These are phyloP conservation scores for Acanthosoma haemorrhoidale DNA, from an alignment of 2,888 invertebrate species.

Conservation along the genomic window DNA sequence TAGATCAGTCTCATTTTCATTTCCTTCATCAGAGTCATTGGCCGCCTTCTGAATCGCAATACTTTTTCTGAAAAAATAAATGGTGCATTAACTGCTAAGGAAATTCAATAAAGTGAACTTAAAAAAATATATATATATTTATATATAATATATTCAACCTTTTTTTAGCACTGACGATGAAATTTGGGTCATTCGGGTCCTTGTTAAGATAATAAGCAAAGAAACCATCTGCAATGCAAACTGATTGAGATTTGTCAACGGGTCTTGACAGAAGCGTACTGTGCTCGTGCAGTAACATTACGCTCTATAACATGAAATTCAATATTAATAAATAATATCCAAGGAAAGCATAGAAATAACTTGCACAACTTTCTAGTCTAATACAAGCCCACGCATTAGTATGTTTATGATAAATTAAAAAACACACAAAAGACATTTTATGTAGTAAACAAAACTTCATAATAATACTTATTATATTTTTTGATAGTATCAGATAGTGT, in stretches of 20 bases:
- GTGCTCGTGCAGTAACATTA: conserved; percentile 49
- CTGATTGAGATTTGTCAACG: conserved; percentile 48
- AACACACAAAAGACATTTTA: too few relatives aligned
- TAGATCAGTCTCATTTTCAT: conserved; percentile 37
- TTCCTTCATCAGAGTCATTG: background rate
- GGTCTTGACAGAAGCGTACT: conserved; percentile 47
- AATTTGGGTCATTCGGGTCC: background rate
- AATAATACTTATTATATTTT: too few relatives aligned
- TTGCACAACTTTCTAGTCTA: too few relatives aligned
- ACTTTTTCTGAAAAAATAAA: conserved; percentile 13
- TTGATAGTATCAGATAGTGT: too few relatives aligned
- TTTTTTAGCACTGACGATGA: conserved; percentile 31
- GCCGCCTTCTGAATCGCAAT: background rate
- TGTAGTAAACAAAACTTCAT: too few relatives aligned
- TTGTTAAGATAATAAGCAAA: conserved; percentile 43
- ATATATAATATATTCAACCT: background rate
- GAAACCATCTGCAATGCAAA: conserved; percentile 50
- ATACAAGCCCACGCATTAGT: too few relatives aligned
- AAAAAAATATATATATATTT: too few relatives aligned
- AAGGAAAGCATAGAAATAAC: background rate
- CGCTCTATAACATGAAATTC: conserved; percentile 43
- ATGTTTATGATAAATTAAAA: too few relatives aligned
- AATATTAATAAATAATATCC: background rate
- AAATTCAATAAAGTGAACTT: too few relatives aligned
- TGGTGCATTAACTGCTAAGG: too few relatives aligned